Evolutionary conservation across 2,113 vertebrate genomes (phyloP).

Genomic region (Martes martes): DNA sequence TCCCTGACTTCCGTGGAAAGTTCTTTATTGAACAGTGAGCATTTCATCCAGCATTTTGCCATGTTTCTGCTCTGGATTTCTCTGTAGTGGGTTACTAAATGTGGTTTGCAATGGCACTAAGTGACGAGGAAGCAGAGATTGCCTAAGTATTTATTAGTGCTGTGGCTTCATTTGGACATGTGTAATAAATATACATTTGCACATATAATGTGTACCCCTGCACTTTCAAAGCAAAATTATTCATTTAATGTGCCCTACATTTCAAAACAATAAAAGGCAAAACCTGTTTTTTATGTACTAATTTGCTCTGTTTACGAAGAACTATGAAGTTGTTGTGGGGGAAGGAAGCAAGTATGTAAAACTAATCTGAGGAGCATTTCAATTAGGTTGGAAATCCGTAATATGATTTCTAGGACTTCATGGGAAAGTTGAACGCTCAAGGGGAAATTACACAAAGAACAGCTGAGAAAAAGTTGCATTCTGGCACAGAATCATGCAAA

Average conservation of each 20-base stretch:
- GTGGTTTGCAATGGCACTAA: slow-evolving; percentile 77
- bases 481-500: slow-evolving; percentile 90
- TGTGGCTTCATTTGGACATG: slow-evolving; percentile 77
- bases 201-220: slow-evolving; percentile 72
- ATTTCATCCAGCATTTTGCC: slow-evolving; percentile 78
- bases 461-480: slow-evolving; percentile 86
- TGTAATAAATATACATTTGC: slow-evolving; percentile 72
- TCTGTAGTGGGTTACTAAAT: slow-evolving; percentile 76
- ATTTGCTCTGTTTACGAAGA: slow-evolving; percentile 69
- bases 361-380: slow-evolving; percentile 75
- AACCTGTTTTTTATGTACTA: slow-evolving; percentile 69
- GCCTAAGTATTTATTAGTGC: slow-evolving; percentile 75
- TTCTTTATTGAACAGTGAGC: slow-evolving; percentile 70
- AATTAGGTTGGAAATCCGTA: slow-evolving; percentile 77
- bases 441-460: slow-evolving; percentile 85
- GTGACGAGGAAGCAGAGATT: slow-evolving; percentile 77
- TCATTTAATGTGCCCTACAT: slow-evolving; percentile 68
- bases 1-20: slow-evolving; percentile 75
- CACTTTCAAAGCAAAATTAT: slow-evolving; percentile 80
- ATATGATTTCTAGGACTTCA: slow-evolving; percentile 87
- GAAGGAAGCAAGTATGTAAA: slow-evolving; percentile 68
- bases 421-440: slow-evolving; percentile 87
- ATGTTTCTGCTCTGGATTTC: slow-evolving; percentile 74
- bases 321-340: slow-evolving; percentile 66
- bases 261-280: slow-evolving; percentile 75